These are phyloP conservation scores for Eulemur rubriventer DNA, from an alignment of 2,797 vertebrate species.

Conservation along the genomic window DNA sequence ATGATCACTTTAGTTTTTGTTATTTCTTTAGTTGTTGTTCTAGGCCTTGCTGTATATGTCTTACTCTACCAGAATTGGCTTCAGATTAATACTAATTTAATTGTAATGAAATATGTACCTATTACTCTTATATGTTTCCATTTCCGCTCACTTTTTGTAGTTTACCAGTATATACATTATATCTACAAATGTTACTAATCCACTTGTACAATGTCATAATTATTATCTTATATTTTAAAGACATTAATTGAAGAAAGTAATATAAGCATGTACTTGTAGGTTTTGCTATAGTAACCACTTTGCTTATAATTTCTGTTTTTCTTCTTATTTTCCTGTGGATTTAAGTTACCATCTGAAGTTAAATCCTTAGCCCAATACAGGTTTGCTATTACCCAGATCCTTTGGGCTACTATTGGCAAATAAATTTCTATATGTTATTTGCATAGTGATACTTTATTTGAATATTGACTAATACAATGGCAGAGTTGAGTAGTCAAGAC, in stretches of 20 bases:
- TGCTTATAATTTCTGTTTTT: background rate
- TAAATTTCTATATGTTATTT: background rate
- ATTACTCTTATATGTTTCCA: background rate
- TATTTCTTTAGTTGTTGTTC: background rate
- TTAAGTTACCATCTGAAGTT: background rate
- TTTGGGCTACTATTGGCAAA: background rate
- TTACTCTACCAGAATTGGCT: background rate
- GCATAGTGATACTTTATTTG: background rate
- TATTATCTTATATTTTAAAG: background rate
- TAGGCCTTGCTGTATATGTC: background rate
- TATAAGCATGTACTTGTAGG: background rate
- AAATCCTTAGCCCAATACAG: background rate
- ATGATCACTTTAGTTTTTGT: background rate
- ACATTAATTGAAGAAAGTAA: background rate
- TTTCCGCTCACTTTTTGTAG: background rate
- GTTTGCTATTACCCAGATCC: background rate
- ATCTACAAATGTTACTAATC: background rate
- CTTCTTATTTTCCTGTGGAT: background rate
- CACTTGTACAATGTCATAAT: background rate
- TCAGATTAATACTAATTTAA: background rate
- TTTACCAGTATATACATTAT: background rate
- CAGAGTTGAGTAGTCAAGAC: background rate
- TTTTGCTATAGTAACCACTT: background rate
- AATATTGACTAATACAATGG: background rate
- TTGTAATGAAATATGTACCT: background rate